Evolutionary conservation across 1,140 invertebrate genomes (phyloP).

Genomic region (Phymorhynchus buccinoides): DNA sequence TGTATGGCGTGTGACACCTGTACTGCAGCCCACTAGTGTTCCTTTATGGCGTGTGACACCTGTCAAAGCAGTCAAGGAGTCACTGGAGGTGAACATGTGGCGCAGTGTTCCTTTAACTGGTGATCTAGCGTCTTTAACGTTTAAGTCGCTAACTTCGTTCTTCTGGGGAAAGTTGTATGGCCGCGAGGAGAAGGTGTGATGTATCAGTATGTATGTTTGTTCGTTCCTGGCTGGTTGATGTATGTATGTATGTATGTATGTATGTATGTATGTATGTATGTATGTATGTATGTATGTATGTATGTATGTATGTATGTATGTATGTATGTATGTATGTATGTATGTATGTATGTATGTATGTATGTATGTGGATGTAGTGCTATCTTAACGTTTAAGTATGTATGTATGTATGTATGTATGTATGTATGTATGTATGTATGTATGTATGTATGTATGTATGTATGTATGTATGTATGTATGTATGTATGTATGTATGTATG

Average conservation of each 20-base stretch:
- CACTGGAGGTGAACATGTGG: no score
- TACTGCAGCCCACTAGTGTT: no score
- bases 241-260: constrained; percentile 41
- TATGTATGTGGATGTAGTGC: constrained; percentile 30
- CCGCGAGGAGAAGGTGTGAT: background rate
- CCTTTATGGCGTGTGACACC: no score
- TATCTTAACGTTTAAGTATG: constrained; percentile 33
- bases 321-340: constrained; percentile 39
- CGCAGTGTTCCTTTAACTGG: no score
- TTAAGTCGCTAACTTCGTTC: no score
- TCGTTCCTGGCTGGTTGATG: constrained; percentile 2
- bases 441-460: no score
- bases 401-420: constrained; percentile 39
- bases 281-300: constrained; percentile 44
- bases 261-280: constrained; percentile 43
- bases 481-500: no score
- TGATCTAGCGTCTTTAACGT: no score
- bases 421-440: constrained; percentile 36
- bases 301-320: constrained; percentile 42
- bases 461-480: no score
- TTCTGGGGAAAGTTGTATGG: background rate
- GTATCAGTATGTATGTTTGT: constrained; percentile 13
- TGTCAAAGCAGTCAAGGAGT: no score
- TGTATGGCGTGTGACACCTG: background rate
- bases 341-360: constrained; percentile 39